phyloP scores from a whole-genome alignment of 2,113 vertebrate genomes.

The Saimiri boliviensis region DNA sequence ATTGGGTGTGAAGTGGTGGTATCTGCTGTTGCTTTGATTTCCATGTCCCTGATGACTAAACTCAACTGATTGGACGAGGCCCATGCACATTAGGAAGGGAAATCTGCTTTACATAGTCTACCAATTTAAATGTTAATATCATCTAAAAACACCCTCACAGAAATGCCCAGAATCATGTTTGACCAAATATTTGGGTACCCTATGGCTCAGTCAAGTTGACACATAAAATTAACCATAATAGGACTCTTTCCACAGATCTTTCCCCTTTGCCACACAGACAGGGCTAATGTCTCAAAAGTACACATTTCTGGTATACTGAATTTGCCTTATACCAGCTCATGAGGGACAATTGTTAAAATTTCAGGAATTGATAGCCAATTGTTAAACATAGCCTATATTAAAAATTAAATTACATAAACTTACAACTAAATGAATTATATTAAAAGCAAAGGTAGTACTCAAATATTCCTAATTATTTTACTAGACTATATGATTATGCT shows the following conservation, averaged over 20 bases:
- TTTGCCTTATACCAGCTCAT: neutral
- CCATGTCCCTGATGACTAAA: neutral
- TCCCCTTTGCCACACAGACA: neutral
- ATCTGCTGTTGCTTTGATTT: neutral
- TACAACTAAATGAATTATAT: constrained; percentile 12
- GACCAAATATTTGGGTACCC: neutral
- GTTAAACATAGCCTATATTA: neutral
- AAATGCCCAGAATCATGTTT: neutral
- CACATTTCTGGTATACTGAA: neutral
- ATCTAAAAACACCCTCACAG: neutral
- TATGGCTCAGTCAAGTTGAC: neutral
- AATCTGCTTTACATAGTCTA: neutral
- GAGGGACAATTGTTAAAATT: neutral
- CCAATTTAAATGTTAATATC: neutral
- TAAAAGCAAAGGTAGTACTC: constrained; percentile 1
- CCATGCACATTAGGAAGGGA: neutral
- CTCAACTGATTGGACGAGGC: neutral
- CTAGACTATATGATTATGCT: neutral
- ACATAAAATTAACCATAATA: neutral
- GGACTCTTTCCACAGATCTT: neutral
- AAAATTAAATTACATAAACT: neutral
- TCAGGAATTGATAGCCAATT: neutral
- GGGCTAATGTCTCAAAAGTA: neutral
- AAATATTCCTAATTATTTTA: constrained; percentile 11
- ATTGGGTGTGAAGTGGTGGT: neutral